Percentiles rank a stretch among this genome's conserved stretches.
Evolutionary conservation across 2,888 invertebrate species (phyloP).

Genomic region (Ditula angustiorana): DNA sequence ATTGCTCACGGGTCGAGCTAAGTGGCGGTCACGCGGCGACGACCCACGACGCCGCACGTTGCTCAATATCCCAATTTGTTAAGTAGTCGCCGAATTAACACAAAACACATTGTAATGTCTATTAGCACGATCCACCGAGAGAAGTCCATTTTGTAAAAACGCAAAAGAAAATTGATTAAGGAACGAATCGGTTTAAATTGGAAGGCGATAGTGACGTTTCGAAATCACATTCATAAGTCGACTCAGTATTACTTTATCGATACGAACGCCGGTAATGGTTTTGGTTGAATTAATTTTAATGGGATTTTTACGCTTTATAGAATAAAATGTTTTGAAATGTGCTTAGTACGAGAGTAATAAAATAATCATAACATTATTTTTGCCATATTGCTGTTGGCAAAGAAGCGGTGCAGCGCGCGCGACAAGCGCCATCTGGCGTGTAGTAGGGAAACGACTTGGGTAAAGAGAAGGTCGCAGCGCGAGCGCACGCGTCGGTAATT

Average conservation of each 20-base stretch:
- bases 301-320: conserved; percentile 83
- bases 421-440: conserved; percentile 67
- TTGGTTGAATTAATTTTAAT: conserved; percentile 85
- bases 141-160: conserved; percentile 75
- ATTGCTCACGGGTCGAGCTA: conserved; percentile 68
- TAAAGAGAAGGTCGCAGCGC: conserved; percentile 68
- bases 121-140: conserved; percentile 71
- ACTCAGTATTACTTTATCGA: conserved; percentile 83
- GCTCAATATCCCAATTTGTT: conserved; percentile 29
- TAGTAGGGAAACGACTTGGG: conserved; percentile 53
- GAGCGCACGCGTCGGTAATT: conserved; percentile 75
- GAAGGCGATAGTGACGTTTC: conserved; percentile 85
- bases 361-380: conserved; percentile 63
- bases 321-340: conserved; percentile 83
- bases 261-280: conserved; percentile 82
- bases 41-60: conserved; percentile 23
- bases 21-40: conserved; percentile 62
- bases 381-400: conserved; percentile 45
- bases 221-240: conserved; percentile 85
- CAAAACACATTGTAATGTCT: conserved; percentile 69
- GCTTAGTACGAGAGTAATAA: conserved; percentile 75
- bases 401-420: conserved; percentile 46
- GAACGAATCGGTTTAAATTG: conserved; percentile 86
- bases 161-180: conserved; percentile 83
- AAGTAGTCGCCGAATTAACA: conserved; percentile 61